Base-by-base conservation (phyloP, 1,140 invertebrate species). In the Patella vulgata region DNA sequence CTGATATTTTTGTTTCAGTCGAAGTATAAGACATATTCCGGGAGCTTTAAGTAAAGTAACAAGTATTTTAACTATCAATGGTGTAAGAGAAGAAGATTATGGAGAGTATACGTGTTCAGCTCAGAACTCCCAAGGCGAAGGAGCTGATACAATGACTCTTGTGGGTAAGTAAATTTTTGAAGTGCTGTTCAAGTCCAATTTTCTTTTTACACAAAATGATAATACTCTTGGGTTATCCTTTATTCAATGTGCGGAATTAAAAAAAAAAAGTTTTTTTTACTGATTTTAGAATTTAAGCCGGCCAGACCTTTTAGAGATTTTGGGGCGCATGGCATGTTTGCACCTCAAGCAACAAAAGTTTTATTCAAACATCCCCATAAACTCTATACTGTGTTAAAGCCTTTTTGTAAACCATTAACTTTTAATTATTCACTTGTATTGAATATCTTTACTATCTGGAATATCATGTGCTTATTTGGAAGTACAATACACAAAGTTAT, bases 31-130 rank as follows among this genome's bases (percentile, higher is more conserved):
- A 36, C 33, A 74, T 53, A 74, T 74, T 25, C 59, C 66, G 4
- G 74, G 74, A 19, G 74, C 76, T 1, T 68, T 55, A 19, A 68
- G 73, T 50, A 55, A 62, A n/a, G 68, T 78, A 30, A 71, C 66
- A n/a, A 76, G 63, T 25, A 76, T 74, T 54, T 47, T 78, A 6
- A 69, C 64, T 2, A 71, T 78, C 19, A 58, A 53, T 19, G 61
- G 59, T 27, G 74, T 78, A 2, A 46, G 36, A 11, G 30, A 57
- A 11, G 21, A 33, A 8, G 74, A 76, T 39, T 70, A 58, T 57
- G 74, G 72, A 3, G 40, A 50, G 5, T 74, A 74, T 42, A 64
- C 43, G 9, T 76, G 74, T 61, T 30, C 43, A 12, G 70, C 66
- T 12, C 44, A 47, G 11, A 78, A 74, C 46, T 50, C 53, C n/a